phyloP scores from a whole-genome alignment of 2,113 vertebrate genomes.

The Budorcas taxicolor region DNA sequence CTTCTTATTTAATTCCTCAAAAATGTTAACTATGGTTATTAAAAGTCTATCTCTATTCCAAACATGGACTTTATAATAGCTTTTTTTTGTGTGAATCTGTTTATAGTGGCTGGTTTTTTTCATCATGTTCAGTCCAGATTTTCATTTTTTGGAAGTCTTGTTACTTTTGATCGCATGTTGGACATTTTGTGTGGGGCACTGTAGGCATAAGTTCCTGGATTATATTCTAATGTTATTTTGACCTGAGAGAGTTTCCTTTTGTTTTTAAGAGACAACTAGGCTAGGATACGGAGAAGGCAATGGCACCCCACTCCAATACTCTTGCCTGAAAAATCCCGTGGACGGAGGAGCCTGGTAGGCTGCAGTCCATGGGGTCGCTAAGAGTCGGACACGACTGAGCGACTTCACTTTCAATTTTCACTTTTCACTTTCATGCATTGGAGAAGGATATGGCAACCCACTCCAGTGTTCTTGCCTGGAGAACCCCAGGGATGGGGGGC shows the following conservation, averaged over 20 bases:
- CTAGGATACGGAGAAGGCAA: not conserved
- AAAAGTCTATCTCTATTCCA: not conserved
- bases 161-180: not conserved
- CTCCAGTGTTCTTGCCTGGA: too few species aligned
- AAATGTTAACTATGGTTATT: not conserved
- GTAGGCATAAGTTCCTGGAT: not conserved
- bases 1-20: not conserved
- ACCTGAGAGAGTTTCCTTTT: not conserved
- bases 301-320: too few species aligned
- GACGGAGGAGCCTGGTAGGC: too few species aligned
- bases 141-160: not conserved
- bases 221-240: not conserved
- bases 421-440: too few species aligned
- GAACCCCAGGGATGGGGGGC: too few species aligned
- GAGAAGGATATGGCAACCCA: too few species aligned
- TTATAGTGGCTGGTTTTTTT: not conserved
- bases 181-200: not conserved
- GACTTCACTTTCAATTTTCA: too few species aligned
- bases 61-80: not conserved
- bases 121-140: not conserved
- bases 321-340: too few species aligned
- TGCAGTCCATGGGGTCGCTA: too few species aligned
- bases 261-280: not conserved
- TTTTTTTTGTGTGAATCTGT: not conserved
- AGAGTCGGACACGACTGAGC: too few species aligned